Evolutionary conservation across 2,888 invertebrate genomes (phyloP).

Genomic region (Falcaria lacertinaria): DNA sequence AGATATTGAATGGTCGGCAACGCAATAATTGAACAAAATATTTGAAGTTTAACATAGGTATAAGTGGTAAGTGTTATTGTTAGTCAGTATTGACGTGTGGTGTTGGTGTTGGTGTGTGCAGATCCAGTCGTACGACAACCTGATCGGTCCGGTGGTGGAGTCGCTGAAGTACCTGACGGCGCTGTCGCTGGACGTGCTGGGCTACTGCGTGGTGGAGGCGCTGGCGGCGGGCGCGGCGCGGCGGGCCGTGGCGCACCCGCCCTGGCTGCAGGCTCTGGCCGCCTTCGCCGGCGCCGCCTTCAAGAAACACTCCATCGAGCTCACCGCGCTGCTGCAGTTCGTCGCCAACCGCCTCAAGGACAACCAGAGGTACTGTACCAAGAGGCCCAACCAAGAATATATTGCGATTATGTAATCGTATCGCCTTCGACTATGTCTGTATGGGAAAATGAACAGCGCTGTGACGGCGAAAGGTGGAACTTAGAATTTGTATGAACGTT

Average conservation of each 20-base stretch:
- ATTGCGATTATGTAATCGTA: too few relatives aligned
- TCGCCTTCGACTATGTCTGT: too few relatives aligned
- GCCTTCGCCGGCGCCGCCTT: conserved; percentile 97
- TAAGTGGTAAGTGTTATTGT: too few relatives aligned
- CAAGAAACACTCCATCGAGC: conserved; percentile 97
- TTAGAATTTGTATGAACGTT: too few relatives aligned
- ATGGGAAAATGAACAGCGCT: too few relatives aligned
- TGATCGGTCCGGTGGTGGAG: conserved; percentile 98
- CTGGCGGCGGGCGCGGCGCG: conserved; percentile 60
- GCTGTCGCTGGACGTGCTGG: conserved; percentile 96
- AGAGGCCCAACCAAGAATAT: too few relatives aligned
- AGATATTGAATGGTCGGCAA: too few relatives aligned
- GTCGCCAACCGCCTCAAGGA: conserved; percentile 98
- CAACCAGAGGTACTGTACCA: conserved; percentile 98
- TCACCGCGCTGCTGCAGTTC: conserved; percentile 96
- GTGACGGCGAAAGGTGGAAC: too few relatives aligned
- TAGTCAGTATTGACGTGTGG: too few relatives aligned
- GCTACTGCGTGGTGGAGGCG: conserved; percentile 96
- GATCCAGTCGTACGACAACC: conserved; percentile 96
- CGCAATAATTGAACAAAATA: too few relatives aligned
- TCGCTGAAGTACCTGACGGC: conserved; percentile 97
- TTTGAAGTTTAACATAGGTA: too few relatives aligned
- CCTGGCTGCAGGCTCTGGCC: conserved; percentile 96
- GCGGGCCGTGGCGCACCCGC: conserved; percentile 81
- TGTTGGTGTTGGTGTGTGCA: too few relatives aligned